phyloP scores from a whole-genome alignment of 2,113 vertebrate species.

The Apus apus region DNA sequence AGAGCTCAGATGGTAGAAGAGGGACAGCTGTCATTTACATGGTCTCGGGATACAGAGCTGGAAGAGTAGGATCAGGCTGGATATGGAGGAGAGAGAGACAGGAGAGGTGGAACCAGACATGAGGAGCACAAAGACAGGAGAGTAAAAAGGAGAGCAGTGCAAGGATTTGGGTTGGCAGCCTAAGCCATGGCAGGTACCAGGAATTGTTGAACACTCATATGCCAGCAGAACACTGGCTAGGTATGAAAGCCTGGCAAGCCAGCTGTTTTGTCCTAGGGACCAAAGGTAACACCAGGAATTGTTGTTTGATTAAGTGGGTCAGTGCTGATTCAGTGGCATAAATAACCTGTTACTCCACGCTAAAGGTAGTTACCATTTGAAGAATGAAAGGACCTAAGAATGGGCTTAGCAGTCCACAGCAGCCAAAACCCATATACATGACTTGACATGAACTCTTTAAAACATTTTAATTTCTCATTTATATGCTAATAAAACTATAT shows the following conservation, averaged over 20 bases:
- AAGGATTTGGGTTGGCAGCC: background rate
- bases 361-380: background rate
- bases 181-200: background rate
- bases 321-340: background rate
- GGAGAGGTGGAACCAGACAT: background rate
- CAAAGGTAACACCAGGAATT: background rate
- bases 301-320: background rate
- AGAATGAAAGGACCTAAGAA: background rate
- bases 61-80: background rate
- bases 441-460: background rate
- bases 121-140: background rate
- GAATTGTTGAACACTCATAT: background rate
- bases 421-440: background rate
- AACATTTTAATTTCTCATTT: constrained; percentile 18
- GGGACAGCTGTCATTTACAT: background rate
- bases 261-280: background rate
- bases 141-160: background rate
- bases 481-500: constrained; percentile 25
- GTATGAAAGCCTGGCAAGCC: rapidly evolving
- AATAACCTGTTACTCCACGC: background rate
- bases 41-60: background rate
- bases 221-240: background rate
- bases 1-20: background rate
- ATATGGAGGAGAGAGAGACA: background rate
- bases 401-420: background rate